Conservation (phyloP, 53 echinoderm and acorn worm species). For the Glandiceps talaboti region DNA sequence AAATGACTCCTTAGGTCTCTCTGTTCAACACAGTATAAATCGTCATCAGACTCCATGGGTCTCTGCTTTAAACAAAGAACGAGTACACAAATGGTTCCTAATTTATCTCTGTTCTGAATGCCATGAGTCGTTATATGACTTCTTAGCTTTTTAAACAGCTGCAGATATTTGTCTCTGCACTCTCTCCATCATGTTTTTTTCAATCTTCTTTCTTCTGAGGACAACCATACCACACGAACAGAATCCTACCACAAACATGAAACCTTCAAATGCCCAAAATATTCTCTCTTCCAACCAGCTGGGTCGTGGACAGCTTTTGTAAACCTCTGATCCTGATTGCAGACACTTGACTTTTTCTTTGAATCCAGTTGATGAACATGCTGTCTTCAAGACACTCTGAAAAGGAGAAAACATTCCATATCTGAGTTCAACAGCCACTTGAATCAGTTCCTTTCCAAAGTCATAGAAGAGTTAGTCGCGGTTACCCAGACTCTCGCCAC, state of each 20-base stretch:
- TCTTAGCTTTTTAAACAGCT: constrained; percentile 31
- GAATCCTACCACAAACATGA: constrained; percentile 26
- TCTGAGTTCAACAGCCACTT: too few relatives aligned
- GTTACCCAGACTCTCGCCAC: too few relatives aligned
- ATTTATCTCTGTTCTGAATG: too few relatives aligned
- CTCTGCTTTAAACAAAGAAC: too few relatives aligned
- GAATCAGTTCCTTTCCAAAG: too few relatives aligned
- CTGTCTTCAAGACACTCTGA: neutral
- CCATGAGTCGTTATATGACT: too few relatives aligned
- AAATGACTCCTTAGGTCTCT: too few relatives aligned
- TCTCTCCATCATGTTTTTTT: constrained; percentile 29
- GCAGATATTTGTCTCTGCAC: constrained; percentile 43
- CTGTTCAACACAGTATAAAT: too few relatives aligned
- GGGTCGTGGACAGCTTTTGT: constrained; percentile 24
- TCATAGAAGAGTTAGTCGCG: too few relatives aligned
- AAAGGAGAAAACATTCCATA: too few relatives aligned
- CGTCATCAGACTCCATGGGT: too few relatives aligned
- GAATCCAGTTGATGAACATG: neutral
- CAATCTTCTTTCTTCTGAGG: constrained; percentile 26
- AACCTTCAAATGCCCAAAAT: constrained; percentile 54
- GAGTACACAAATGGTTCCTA: too few relatives aligned
- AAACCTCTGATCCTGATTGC: neutral
- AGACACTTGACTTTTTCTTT: neutral
- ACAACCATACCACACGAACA: constrained; percentile 27
- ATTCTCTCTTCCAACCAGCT: constrained; percentile 33